Base-by-base conservation (phyloP, 2,888 invertebrate genomes). In the Hanleya hanleyi region DNA sequence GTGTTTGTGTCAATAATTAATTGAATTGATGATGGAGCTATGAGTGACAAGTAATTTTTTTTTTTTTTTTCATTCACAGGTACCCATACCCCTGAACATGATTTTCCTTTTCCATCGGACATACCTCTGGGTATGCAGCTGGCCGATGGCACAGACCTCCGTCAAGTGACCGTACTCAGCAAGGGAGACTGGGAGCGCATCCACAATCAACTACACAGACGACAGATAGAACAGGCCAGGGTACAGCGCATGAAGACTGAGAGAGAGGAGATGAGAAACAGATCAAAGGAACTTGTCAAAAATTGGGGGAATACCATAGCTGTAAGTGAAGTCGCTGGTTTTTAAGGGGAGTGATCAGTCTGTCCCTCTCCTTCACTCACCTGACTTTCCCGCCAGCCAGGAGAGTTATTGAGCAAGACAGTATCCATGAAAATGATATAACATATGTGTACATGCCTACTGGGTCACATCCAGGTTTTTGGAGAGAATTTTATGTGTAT, bases 301-400 rank as follows among this genome's bases (percentile, higher is more conserved):
- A 84, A 88, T 73, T 91, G 91, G 91, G 83, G 87, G 67, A 90
- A 91, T 71, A 91, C 91, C 6, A 84, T 90, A 72, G 83, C 82
- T 67, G 91, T 91, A 83, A 83, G 88, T 74, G 35, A 7, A 51
- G 15, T 26, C 26, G 18, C 22, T 35, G 7, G n/a, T n/a, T n/a
- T n/a, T n/a, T n/a, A n/a, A n/a, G n/a, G n/a, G n/a, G n/a, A n/a
- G n/a, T n/a, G n/a, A n/a, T n/a, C n/a, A n/a, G n/a, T n/a, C n/a
- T n/a, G n/a, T n/a, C n/a, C n/a, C n/a, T n/a, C n/a, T n/a, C n/a
- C n/a, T n/a, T n/a, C n/a, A n/a, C n/a, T n/a, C n/a, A n/a, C n/a
- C n/a, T n/a, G n/a, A n/a, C n/a, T 35, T 3, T 29, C 22, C 18
- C 22, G 26, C n/a, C 38, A 35, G 3, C 2, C 36, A 1, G n/a